Percentiles rank a stretch among this genome's conserved stretches.
Conservation (phyloP, 2,888 invertebrate species). For the Anticlea derivata region DNA sequence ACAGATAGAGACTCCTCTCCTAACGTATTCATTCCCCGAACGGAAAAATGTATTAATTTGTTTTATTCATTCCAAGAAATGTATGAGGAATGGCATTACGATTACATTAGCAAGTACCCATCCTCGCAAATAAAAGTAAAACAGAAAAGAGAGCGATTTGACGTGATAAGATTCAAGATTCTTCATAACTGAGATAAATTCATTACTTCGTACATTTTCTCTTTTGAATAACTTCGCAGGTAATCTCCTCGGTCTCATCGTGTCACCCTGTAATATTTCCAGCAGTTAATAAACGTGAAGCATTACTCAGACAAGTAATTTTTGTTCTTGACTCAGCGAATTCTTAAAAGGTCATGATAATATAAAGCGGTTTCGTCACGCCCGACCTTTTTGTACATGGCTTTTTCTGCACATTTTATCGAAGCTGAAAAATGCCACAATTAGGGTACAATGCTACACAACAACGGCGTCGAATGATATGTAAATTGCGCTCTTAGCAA, state of each 20-base stretch:
- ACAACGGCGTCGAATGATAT: constrained; percentile 55
- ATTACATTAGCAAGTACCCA: neutral
- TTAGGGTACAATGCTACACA: constrained; percentile 49
- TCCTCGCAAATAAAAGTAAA: neutral
- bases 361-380: constrained; percentile 26
- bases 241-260: constrained; percentile 59
- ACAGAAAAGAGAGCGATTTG: constrained; percentile 32
- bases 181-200: constrained; percentile 49
- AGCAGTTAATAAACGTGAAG: constrained; percentile 62
- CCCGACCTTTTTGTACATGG: constrained; percentile 20
- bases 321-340: constrained; percentile 45
- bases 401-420: constrained; percentile 25
- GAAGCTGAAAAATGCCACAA: constrained; percentile 39
- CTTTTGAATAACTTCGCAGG: constrained; percentile 52
- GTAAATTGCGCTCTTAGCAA: constrained; percentile 67
- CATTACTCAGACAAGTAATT: constrained; percentile 64
- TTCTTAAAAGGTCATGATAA: constrained; percentile 30
- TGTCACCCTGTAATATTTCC: constrained; percentile 57
- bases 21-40: too few species aligned
- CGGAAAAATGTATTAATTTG: too few species aligned
- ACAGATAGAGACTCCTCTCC: too few species aligned
- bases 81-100: too few species aligned
- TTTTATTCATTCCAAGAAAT: too few species aligned
- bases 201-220: constrained; percentile 44
- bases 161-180: constrained; percentile 42